Evolutionary conservation across 1,140 invertebrate species (phyloP).

Genomic region (Chelonus insularis): DNA sequence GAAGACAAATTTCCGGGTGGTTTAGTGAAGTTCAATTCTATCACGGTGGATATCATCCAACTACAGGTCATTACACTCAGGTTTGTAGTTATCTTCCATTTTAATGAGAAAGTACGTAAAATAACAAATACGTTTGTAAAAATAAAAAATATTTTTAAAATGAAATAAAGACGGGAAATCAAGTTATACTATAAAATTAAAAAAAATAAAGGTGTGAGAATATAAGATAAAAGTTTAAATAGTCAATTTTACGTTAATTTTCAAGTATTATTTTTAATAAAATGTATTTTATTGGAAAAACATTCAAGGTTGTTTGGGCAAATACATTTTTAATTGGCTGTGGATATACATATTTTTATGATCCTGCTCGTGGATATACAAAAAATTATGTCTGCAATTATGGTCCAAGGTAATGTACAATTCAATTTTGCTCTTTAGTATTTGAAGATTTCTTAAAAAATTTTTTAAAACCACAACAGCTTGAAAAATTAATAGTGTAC

Average conservation of each 20-base stretch:
- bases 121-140: too few relatives aligned
- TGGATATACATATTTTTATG: conserved; percentile 79
- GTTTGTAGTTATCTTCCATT: conserved; percentile 51
- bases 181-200: too few relatives aligned
- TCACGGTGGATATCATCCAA: conserved; percentile 66
- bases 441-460: too few relatives aligned
- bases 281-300: too few relatives aligned
- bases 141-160: not conserved
- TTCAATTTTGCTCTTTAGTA: conserved; percentile 19
- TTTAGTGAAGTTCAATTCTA: conserved; percentile 79
- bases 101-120: not conserved
- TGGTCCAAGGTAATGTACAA: conserved; percentile 71
- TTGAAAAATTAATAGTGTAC: too few relatives aligned
- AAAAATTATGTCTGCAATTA: conserved; percentile 88
- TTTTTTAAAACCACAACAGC: too few relatives aligned
- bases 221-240: too few relatives aligned
- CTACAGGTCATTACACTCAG: conserved; percentile 82
- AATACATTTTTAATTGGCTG: conserved; percentile 79
- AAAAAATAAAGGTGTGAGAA: too few relatives aligned
- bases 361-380: conserved; percentile 69
- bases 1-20: conserved; percentile 74
- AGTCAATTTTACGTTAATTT: too few relatives aligned
- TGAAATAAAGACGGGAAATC: too few relatives aligned
- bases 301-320: conserved; percentile 75
- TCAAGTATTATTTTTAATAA: too few relatives aligned